Evolutionary conservation across 2,888 invertebrate genomes (phyloP).

Genomic region (Geotrupes spiniger): DNA sequence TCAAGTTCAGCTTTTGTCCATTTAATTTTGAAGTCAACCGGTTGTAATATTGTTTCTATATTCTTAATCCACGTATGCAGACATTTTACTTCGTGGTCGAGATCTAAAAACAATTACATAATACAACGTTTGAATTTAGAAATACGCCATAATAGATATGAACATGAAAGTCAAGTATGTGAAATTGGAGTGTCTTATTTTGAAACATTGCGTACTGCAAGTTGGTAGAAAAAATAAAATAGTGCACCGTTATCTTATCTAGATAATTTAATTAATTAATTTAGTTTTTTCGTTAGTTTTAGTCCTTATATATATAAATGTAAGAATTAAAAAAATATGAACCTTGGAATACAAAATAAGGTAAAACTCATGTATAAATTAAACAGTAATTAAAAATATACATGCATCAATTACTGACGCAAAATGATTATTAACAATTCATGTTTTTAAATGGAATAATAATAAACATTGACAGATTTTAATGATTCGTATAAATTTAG

Average conservation of each 20-base stretch:
- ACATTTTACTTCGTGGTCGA: slow-evolving; percentile 72
- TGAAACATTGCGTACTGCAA: too few relatives aligned
- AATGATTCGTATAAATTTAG: neutral
- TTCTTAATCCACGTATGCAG: slow-evolving; percentile 83
- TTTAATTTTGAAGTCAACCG: slow-evolving; percentile 67
- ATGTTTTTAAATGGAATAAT: neutral
- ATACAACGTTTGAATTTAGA: slow-evolving; percentile 1
- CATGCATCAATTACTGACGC: neutral
- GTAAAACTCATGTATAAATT: too few relatives aligned
- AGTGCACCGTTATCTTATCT: too few relatives aligned
- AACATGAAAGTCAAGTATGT: too few relatives aligned
- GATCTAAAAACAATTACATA: slow-evolving; percentile 56
- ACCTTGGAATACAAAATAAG: too few relatives aligned
- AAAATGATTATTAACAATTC: neutral
- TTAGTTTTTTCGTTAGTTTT: too few relatives aligned
- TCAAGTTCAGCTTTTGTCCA: slow-evolving; percentile 73
- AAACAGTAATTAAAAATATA: neutral
- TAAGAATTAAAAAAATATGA: too few relatives aligned
- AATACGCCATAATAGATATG: too few relatives aligned
- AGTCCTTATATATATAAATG: too few relatives aligned
- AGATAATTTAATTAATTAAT: too few relatives aligned
- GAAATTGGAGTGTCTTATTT: too few relatives aligned
- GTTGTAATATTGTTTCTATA: slow-evolving; percentile 77
- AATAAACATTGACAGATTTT: neutral
- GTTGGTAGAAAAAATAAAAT: too few relatives aligned